A percentile compares a stretch with the other conserved stretches of the same genome.
These are phyloP conservation scores for Ellobius talpinus DNA, from an alignment of 2,113 vertebrate genomes.

Conservation along the genomic window DNA sequence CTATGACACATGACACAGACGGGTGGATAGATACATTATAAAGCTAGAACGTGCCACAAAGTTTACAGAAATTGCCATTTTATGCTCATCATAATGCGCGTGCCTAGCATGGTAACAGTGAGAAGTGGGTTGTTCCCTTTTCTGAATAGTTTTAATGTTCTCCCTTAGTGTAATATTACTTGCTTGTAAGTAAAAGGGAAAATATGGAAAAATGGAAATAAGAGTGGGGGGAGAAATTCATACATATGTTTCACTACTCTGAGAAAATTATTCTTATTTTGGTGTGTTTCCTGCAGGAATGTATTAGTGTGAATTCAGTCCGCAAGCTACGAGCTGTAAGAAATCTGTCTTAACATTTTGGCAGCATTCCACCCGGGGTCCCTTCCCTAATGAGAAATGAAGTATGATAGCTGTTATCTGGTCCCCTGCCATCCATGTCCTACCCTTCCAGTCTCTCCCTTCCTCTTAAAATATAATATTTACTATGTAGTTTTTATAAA, in stretches of 20 bases:
- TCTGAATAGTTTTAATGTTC: neutral
- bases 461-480: constrained; percentile 18
- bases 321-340: neutral
- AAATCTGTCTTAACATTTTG: neutral
- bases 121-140: neutral
- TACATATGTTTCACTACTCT: neutral
- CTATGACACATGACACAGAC: neutral
- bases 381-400: constrained; percentile 9
- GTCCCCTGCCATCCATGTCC: neutral
- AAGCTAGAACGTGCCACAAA: neutral
- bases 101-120: neutral
- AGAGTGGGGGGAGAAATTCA: neutral
- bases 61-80: constrained; percentile 30
- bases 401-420: neutral
- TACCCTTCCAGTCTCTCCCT: neutral
- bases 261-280: constrained; percentile 32
- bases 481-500: neutral
- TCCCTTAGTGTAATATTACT: neutral
- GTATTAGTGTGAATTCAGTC: neutral
- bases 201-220: neutral
- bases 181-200: neutral
- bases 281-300: constrained; percentile 29
- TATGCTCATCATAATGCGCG: neutral
- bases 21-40: neutral
- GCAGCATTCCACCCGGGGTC: neutral